Conservation (phyloP, 2,113 vertebrate species). For the Paedocypris sp. region DNA sequence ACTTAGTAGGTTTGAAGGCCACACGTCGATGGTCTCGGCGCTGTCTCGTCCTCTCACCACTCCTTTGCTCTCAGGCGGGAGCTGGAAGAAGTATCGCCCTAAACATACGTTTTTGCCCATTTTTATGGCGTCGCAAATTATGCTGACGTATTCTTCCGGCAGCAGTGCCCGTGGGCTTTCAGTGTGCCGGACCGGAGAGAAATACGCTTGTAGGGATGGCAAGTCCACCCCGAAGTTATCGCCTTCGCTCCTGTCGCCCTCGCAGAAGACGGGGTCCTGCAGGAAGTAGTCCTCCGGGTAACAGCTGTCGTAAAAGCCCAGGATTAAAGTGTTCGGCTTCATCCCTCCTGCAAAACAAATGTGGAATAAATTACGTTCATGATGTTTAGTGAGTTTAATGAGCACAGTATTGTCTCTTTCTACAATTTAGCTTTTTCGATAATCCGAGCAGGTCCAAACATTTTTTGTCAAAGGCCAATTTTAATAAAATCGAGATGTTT, state of each 20-base stretch:
- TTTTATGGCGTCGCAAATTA: slow-evolving; percentile 76
- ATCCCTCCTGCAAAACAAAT: slow-evolving; percentile 68
- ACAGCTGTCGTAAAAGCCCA: slow-evolving; percentile 78
- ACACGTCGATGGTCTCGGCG: slow-evolving; percentile 68
- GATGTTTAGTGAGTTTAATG: too few species aligned
- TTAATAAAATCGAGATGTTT: too few species aligned
- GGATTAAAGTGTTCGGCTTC: slow-evolving; percentile 81
- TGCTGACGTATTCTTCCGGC: slow-evolving; percentile 75
- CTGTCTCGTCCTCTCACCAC: slow-evolving; percentile 34
- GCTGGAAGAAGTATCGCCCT: slow-evolving; percentile 66
- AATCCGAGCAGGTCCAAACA: too few species aligned
- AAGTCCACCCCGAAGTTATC: slow-evolving; percentile 71
- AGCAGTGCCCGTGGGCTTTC: slow-evolving; percentile 66
- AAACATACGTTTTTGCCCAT: slow-evolving; percentile 87
- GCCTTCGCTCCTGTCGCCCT: slow-evolving; percentile 44
- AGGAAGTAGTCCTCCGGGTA: slow-evolving; percentile 80
- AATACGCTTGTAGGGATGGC: slow-evolving; percentile 73
- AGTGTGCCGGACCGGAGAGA: slow-evolving; percentile 66
- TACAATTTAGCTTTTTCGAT: too few species aligned
- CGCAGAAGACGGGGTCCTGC: slow-evolving; percentile 68
- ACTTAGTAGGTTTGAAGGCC: slow-evolving; percentile 78
- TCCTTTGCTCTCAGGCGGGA: slow-evolving; percentile 51
- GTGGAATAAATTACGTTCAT: neutral
- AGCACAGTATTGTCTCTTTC: too few species aligned
- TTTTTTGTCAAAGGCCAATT: too few species aligned